Base-by-base conservation (phyloP, 2,888 invertebrate species). In the Sacculina carcini region DNA sequence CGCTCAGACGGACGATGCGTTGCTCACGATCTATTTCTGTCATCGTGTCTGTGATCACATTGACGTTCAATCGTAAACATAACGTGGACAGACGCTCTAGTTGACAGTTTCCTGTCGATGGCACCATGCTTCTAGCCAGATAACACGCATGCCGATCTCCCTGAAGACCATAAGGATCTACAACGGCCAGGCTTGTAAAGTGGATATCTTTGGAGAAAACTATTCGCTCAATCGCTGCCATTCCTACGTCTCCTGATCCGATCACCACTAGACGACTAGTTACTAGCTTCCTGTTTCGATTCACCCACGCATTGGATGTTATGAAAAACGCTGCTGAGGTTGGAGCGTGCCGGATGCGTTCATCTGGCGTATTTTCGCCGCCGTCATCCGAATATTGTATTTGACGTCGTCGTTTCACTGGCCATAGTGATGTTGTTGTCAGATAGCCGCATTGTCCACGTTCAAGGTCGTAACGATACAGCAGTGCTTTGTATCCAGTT, bases 161-260 rank as follows among this genome's bases (percentile, higher is more conserved):
- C 0, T 72, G 74, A 42, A 77, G 59, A 1, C 79, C 79, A 59
- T 76, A 71, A 3, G 73, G 72, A 0, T 78, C 76, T 2, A 83
- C 69, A 44, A 83, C 62, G 0, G 76, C 77, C 19, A 83, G 61
- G 61, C 80, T 79, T 51, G 74, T 74, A 62, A 78, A 80, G 1
- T 70, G 71, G 32, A 75, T 61, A 60, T 74, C 28, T 1, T 29
- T 26, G 3, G 44, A 44, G 44, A 44, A 44, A 19, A 26, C 51
- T 10, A 51, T 28, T n/a, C 19, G 23, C 26, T 51, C 44, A 7
- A 51, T 28, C 3, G 42, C 46, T 14, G 44, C 51, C 14, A 46
- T 32, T 7, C 46, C 46, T 3, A 26, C 34, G 36, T 38, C 28
- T 16, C 51, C 51, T 5, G 42, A 44, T 23, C 46, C 36, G 6